A percentile compares a stretch with the other conserved stretches of the same genome.
Conservation (phyloP, 1,140 invertebrate species). For the Vanessa tameamea region DNA sequence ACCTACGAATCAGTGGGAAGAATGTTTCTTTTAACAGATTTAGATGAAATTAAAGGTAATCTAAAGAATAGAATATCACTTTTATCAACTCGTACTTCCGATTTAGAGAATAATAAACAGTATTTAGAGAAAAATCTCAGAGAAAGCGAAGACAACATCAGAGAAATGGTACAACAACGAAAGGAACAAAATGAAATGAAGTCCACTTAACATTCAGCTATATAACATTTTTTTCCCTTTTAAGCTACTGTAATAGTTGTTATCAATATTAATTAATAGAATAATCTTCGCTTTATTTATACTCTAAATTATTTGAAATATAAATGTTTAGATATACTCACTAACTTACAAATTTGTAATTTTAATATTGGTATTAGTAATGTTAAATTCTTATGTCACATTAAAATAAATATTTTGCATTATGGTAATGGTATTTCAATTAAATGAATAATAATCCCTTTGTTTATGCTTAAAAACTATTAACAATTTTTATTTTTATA, state of each 20-base stretch:
- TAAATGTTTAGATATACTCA: background rate
- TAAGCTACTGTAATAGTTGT: constrained; percentile 10
- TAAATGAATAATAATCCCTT: background rate
- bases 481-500: no score
- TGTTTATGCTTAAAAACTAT: no score
- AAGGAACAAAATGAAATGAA: constrained; percentile 76
- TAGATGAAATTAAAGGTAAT: constrained; percentile 84
- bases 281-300: constrained; percentile 2
- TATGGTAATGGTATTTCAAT: background rate
- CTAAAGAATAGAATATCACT: constrained; percentile 83
- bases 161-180: constrained; percentile 90
- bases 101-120: constrained; percentile 87
- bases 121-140: constrained; percentile 90
- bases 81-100: constrained; percentile 87
- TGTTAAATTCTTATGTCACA: background rate
- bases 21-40: constrained; percentile 90
- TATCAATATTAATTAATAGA: background rate
- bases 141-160: constrained; percentile 91
- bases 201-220: constrained; percentile 36
- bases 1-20: constrained; percentile 91
- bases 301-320: background rate
- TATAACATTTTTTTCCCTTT: background rate
- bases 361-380: background rate
- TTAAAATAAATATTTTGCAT: background rate
- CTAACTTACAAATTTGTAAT: background rate